Percentiles rank a stretch among this genome's conserved stretches.
phyloP scores from a whole-genome alignment of 2,113 vertebrate genomes.

The Axis porcinus region DNA sequence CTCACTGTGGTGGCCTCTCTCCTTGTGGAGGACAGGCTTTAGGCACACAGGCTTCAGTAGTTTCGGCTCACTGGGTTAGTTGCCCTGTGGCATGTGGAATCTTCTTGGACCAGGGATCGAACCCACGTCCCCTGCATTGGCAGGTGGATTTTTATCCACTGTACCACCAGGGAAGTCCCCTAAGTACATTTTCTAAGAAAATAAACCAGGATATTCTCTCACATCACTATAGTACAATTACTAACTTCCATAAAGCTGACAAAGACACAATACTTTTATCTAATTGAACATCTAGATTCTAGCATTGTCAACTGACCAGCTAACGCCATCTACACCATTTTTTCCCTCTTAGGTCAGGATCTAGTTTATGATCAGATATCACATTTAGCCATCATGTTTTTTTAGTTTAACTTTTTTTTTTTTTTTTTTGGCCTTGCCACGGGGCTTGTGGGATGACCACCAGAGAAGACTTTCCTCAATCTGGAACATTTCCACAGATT shows the following conservation, averaged over 20 bases:
- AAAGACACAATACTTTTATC: neutral
- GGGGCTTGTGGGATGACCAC: neutral
- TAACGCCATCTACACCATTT: neutral
- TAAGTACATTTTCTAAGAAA: neutral
- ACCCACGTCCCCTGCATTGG: neutral
- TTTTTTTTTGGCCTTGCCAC: neutral
- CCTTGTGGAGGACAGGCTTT: neutral
- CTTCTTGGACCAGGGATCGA: neutral
- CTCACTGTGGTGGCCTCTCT: fast-evolving
- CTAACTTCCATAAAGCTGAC: neutral
- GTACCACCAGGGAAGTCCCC: neutral
- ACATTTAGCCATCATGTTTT: neutral
- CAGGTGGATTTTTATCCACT: neutral
- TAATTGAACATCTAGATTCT: neutral
- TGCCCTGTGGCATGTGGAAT: neutral
- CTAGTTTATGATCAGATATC: neutral
- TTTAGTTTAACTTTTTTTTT: neutral
- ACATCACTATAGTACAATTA: neutral
- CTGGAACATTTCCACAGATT: neutral
- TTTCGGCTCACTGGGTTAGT: neutral
- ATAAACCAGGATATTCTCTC: neutral
- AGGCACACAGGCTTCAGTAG: neutral
- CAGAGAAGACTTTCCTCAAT: neutral
- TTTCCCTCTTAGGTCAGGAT: neutral
- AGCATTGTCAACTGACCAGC: neutral